Evolutionary conservation across 2,797 vertebrate species (phyloP).

Genomic region (Cichlasoma orientale): DNA sequence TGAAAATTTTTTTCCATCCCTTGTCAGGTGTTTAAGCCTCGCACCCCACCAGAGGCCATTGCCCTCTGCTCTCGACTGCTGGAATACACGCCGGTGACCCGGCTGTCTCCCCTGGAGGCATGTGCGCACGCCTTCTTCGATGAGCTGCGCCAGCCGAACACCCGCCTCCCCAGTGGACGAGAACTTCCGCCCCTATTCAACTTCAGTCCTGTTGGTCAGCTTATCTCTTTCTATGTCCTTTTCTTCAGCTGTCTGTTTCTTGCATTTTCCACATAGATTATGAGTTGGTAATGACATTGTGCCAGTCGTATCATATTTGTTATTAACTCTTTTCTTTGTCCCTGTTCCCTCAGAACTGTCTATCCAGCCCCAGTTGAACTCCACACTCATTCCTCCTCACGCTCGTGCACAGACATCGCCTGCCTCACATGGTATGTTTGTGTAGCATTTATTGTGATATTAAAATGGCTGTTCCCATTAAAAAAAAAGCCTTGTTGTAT

Average conservation of each 20-base stretch:
- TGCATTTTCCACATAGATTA: background rate
- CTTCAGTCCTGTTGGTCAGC: constrained; percentile 92
- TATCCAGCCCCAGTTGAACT: constrained; percentile 92
- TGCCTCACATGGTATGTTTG: constrained; percentile 79
- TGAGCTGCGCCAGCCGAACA: constrained; percentile 88
- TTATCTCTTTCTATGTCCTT: background rate
- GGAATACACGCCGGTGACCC: constrained; percentile 93
- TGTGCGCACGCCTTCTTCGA: constrained; percentile 93
- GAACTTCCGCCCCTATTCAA: constrained; percentile 93
- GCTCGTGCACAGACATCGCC: constrained; percentile 86
- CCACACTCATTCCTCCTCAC: constrained; percentile 93
- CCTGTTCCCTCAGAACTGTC: constrained; percentile 84
- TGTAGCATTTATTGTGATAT: background rate
- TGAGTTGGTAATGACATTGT: background rate
- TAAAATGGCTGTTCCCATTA: background rate
- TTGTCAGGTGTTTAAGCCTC: constrained; percentile 89
- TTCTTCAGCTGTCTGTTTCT: background rate
- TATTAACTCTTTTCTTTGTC: background rate
- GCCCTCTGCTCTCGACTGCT: constrained; percentile 91
- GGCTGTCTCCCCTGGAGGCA: constrained; percentile 91
- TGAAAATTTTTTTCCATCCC: background rate
- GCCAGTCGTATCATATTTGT: background rate
- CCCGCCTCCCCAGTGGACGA: constrained; percentile 90
- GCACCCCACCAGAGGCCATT: constrained; percentile 92
- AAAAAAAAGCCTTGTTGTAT: background rate